These are phyloP conservation scores for Procambarus virginalis DNA, from an alignment of 1,140 invertebrate genomes.

Conservation along the genomic window DNA sequence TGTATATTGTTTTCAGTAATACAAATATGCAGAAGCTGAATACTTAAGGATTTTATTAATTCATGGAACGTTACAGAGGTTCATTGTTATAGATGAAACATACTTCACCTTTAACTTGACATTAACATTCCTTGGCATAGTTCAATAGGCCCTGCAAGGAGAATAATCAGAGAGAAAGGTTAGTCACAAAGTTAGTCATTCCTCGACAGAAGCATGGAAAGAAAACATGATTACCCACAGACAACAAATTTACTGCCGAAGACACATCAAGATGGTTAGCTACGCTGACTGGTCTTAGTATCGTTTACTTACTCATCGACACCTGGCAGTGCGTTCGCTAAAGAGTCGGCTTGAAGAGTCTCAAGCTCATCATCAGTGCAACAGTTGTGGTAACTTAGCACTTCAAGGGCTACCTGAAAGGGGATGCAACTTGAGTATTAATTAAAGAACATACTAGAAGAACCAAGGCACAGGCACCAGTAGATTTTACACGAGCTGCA, in stretches of 20 bases:
- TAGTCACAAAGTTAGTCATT: constrained; percentile 19
- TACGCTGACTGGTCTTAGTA: neutral
- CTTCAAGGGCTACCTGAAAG: constrained; percentile 83
- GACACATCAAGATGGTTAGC: constrained; percentile 30
- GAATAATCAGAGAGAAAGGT: constrained; percentile 21
- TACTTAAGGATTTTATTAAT: neutral
- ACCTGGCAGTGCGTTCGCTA: constrained; percentile 70
- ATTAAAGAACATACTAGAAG: neutral
- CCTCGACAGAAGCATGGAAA: constrained; percentile 44
- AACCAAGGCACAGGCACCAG: neutral
- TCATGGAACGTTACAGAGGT: constrained; percentile 5
- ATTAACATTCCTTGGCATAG: constrained; percentile 19
- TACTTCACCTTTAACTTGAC: neutral
- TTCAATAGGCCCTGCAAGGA: constrained; percentile 28
- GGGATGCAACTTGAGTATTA: constrained; percentile 47
- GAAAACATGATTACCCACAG: constrained; percentile 48
- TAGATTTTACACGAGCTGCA: neutral
- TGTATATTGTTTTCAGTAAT: no score
- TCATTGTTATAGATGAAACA: constrained; percentile 1
- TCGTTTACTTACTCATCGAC: constrained; percentile 75
- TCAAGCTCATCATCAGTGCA: constrained; percentile 83
- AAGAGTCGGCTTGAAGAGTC: constrained; percentile 74
- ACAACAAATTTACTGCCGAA: constrained; percentile 40
- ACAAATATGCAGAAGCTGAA: no score
- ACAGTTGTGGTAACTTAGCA: constrained; percentile 88